These are phyloP conservation scores for Apaloderma vittatum DNA, from an alignment of 2,113 vertebrate species.

Conservation along the genomic window DNA sequence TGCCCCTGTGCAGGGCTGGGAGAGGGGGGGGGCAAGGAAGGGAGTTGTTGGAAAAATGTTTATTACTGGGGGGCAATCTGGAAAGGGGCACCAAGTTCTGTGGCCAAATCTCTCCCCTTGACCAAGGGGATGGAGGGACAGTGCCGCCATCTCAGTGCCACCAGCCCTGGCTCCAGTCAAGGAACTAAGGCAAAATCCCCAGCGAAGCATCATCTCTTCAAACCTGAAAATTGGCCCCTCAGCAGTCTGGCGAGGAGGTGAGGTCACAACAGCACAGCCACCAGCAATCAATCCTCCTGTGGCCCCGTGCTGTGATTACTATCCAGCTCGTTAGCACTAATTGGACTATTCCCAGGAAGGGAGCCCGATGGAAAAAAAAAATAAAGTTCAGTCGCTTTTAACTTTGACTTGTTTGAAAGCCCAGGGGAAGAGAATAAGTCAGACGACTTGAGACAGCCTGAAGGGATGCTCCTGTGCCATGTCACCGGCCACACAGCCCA, in stretches of 20 bases:
- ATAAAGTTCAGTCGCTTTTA: neutral
- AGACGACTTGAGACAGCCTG: fast-evolving
- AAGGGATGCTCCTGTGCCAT: fast-evolving
- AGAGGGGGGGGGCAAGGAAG: too few relatives aligned
- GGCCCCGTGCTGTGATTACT: neutral
- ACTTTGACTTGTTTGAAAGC: neutral
- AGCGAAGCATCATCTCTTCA: fast-evolving
- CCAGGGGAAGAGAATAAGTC: neutral
- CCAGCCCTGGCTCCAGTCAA: neutral
- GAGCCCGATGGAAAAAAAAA: neutral
- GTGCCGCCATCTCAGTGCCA: neutral
- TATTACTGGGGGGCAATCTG: fast-evolving
- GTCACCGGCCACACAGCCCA: fast-evolving
- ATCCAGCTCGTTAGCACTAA: slow-evolving; percentile 4
- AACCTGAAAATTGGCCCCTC: neutral
- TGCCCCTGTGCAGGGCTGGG: neutral
- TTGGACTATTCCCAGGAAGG: neutral
- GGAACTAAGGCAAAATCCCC: fast-evolving
- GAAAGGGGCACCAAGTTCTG: fast-evolving
- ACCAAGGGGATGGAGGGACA: fast-evolving
- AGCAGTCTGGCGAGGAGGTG: neutral
- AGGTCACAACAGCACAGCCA: neutral
- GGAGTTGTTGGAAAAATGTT: fast-evolving
- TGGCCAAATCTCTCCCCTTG: fast-evolving
- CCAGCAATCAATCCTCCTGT: neutral